Evolutionary conservation across 2,113 vertebrate species (phyloP).

Genomic region (Salvelinus namaycush): DNA sequence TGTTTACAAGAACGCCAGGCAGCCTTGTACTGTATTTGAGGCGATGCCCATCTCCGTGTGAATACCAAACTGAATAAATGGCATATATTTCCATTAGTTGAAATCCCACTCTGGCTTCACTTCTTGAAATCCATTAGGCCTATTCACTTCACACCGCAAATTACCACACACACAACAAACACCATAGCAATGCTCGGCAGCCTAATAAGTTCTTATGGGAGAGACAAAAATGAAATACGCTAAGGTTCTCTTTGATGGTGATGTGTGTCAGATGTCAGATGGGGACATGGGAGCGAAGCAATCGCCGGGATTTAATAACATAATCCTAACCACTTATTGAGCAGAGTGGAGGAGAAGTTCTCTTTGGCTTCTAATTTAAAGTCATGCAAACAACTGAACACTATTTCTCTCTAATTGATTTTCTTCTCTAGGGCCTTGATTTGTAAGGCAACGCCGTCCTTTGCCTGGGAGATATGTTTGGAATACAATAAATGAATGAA

Average conservation of each 20-base stretch:
- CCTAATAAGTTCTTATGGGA: conserved; percentile 14
- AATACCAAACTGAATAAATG: neutral
- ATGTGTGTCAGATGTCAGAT: conserved; percentile 24
- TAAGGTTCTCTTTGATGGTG: conserved; percentile 23
- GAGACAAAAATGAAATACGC: neutral
- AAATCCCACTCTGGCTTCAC: conserved; percentile 2
- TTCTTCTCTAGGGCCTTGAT: conserved; percentile 34
- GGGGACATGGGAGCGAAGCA: conserved; percentile 28
- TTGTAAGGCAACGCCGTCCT: conserved; percentile 38
- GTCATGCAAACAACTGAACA: conserved; percentile 8
- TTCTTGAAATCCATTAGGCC: neutral
- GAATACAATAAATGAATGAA: conserved; percentile 56
- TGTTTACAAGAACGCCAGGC: neutral
- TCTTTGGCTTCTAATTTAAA: conserved; percentile 49
- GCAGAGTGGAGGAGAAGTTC: conserved; percentile 32
- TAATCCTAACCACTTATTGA: conserved; percentile 46
- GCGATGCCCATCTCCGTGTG: conserved; percentile 1
- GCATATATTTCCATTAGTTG: neutral
- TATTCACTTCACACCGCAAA: neutral
- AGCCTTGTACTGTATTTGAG: neutral
- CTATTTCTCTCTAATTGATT: conserved; percentile 52
- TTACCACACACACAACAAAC: neutral
- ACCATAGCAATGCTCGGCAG: neutral
- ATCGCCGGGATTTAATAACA: conserved; percentile 52
- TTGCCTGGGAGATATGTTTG: conserved; percentile 50